Conservation (phyloP, 2,888 invertebrate genomes). For the Drosophila nr. fundita region DNA sequence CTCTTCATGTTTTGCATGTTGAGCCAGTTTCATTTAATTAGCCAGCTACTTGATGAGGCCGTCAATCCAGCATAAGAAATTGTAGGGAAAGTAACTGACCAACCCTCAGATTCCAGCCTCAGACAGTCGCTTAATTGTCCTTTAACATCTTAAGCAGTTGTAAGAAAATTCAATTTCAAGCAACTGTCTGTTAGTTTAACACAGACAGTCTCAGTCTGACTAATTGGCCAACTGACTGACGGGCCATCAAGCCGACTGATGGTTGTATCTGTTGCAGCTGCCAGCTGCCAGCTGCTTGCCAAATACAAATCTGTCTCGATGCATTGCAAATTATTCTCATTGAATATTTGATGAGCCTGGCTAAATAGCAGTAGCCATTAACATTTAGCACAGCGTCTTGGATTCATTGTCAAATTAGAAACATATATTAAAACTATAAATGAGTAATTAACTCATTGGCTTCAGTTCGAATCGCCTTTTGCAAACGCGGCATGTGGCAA, state of each 20-base stretch:
- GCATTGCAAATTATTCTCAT: neutral
- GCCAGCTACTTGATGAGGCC: too few species aligned
- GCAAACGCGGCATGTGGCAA: neutral
- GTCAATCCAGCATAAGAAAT: too few species aligned
- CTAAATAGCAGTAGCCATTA: neutral
- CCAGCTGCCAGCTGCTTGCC: neutral
- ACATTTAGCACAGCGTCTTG: neutral
- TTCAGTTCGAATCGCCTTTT: neutral
- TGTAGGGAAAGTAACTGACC: too few species aligned
- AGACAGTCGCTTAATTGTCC: neutral
- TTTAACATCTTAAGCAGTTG: neutral
- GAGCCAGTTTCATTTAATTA: neutral
- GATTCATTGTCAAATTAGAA: neutral
- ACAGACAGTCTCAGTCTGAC: constrained; percentile 1
- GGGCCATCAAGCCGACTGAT: neutral
- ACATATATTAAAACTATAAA: neutral
- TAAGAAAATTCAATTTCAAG: neutral
- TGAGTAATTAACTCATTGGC: neutral
- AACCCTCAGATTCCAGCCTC: too few species aligned
- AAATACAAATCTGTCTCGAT: neutral
- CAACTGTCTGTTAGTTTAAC: neutral
- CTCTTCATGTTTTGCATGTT: neutral
- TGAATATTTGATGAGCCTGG: neutral
- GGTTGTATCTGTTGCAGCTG: neutral
- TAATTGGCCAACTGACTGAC: constrained; percentile 7